phyloP scores from a whole-genome alignment of 2,888 invertebrate species.

The Incurvaria masculella region DNA sequence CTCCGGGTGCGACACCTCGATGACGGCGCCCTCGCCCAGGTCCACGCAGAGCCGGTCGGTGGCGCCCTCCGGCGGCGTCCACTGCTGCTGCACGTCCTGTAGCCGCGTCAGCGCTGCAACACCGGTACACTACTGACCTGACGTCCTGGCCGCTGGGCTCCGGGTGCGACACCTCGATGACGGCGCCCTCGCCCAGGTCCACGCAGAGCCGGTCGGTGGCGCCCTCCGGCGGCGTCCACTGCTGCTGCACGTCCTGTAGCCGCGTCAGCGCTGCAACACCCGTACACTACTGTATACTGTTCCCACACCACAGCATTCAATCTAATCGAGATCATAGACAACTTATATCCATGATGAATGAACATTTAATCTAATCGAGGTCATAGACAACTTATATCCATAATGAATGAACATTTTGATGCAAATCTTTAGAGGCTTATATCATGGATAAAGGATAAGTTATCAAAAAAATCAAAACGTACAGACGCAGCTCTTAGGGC shows the following conservation, averaged over 20 bases:
- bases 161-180: slow-evolving; percentile 91
- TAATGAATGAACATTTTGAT: no score
- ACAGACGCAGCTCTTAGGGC: no score
- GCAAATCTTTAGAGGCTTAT: no score
- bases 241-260: slow-evolving; percentile 38
- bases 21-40: slow-evolving; percentile 85
- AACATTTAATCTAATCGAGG: no score
- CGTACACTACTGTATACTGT: no score
- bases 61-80: slow-evolving; percentile 70
- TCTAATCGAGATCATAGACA: no score
- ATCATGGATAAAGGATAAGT: no score
- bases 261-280: slow-evolving; percentile 40
- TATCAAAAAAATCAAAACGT: no score
- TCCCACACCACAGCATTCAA: no score
- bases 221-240: slow-evolving; percentile 70
- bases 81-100: slow-evolving; percentile 48
- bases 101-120: slow-evolving; percentile 39
- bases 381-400: no score
- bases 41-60: slow-evolving; percentile 89
- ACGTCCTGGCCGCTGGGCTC: slow-evolving; percentile 45
- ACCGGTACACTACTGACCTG: no score
- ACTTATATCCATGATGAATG: no score
- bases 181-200: slow-evolving; percentile 85
- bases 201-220: slow-evolving; percentile 87
- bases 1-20: slow-evolving; percentile 87